These are phyloP conservation scores for Capitulum mitella DNA, from an alignment of 2,888 invertebrate genomes.

Conservation along the genomic window DNA sequence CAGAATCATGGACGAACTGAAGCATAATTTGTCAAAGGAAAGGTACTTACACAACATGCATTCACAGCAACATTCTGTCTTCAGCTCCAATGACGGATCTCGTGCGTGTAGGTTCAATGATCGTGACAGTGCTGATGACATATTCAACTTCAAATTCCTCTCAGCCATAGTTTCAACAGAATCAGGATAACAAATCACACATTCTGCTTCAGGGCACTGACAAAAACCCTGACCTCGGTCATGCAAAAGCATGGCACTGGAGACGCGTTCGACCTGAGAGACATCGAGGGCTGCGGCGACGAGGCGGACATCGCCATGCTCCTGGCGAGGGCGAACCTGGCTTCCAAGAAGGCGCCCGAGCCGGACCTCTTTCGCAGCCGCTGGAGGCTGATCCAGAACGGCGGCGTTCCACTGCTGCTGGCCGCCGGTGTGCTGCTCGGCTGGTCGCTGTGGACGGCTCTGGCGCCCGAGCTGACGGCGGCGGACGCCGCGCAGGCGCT, in stretches of 20 bases:
- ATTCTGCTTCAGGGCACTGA: background rate
- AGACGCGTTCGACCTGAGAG: background rate
- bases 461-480: background rate
- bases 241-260: constrained; percentile 6
- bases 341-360: background rate
- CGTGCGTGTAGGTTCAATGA: no score
- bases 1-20: background rate
- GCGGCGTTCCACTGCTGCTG: background rate
- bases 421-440: background rate
- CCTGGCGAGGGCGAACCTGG: background rate
- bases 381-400: background rate
- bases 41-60: no score
- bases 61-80: no score
- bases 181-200: no score
- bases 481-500: background rate
- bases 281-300: background rate
- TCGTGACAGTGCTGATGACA: no score
- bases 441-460: background rate
- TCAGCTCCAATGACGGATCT: no score
- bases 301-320: constrained; percentile 1
- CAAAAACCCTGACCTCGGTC: background rate
- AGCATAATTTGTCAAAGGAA: background rate
- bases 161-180: no score
- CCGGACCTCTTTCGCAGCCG: no score
- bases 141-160: no score